A percentile compares a stretch with the other conserved stretches of the same genome.
Conservation (phyloP, 64 coral and sea anemone species). For the Pocillopora damicornis region DNA sequence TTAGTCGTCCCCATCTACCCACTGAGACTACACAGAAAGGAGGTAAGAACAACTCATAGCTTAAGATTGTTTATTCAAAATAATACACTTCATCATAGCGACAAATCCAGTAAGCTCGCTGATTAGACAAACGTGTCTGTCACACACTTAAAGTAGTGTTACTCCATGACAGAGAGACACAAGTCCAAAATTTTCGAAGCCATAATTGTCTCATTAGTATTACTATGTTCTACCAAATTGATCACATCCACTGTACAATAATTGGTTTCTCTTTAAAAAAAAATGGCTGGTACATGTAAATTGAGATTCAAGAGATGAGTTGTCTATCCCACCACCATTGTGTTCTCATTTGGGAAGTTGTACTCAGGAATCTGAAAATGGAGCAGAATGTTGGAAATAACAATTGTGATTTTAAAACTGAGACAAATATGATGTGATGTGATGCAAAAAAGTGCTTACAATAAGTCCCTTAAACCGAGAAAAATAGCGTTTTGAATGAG, state of each 20-base stretch:
- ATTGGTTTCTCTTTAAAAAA: neutral
- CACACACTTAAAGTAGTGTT: neutral
- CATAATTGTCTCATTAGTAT: neutral
- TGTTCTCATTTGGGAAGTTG: conserved; percentile 74
- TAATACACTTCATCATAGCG: conserved; percentile 15
- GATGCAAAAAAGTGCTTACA: too few species aligned
- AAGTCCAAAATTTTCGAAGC: neutral
- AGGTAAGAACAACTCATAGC: neutral
- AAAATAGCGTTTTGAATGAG: too few species aligned
- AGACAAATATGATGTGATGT: neutral
- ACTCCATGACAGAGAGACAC: neutral
- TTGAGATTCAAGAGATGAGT: neutral
- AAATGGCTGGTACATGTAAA: neutral
- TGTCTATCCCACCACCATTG: conserved; percentile 89
- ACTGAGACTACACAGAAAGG: neutral
- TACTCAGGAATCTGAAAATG: conserved; percentile 65
- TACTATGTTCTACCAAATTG: neutral
- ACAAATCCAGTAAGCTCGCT: conserved; percentile 17
- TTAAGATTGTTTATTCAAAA: conserved; percentile 18
- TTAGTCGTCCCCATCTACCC: neutral
- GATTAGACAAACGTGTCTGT: neutral
- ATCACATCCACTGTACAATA: conserved; percentile 2
- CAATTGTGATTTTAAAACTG: neutral
- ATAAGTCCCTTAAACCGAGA: too few species aligned
- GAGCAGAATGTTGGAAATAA: neutral